Conservation (phyloP, 1,140 invertebrate genomes). For the Araneus ventricosus region DNA sequence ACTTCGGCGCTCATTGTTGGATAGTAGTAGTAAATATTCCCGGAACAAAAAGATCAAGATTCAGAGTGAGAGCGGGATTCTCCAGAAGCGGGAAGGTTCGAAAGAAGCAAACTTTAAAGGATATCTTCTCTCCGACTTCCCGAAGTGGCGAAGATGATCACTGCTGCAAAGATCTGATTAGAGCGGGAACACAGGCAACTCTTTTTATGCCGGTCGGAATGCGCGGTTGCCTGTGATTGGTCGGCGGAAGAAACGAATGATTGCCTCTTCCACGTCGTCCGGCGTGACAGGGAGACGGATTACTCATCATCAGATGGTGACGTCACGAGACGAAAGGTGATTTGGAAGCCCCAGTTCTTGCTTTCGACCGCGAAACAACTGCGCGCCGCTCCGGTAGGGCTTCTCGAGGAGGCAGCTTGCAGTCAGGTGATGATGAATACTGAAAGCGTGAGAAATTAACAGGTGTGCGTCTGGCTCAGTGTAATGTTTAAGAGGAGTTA, state of each 20-base stretch:
- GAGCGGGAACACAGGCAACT: not conserved
- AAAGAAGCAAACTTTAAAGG: conserved; percentile 62
- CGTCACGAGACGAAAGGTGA: conserved; percentile 28
- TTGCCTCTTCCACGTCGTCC: conserved; percentile 55
- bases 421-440: not conserved
- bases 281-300: conserved; percentile 7
- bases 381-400: not conserved
- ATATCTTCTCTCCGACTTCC: conserved; percentile 66
- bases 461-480: not conserved
- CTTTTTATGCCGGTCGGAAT: conserved; percentile 51
- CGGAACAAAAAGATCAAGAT: not conserved
- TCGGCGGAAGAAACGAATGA: conserved; percentile 27
- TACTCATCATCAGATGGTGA: conserved; percentile 31
- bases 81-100: conserved; percentile 53
- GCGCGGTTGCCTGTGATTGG: conserved; percentile 50
- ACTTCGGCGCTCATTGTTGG: conserved; percentile 35
- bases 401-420: not conserved
- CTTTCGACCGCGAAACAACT: conserved; percentile 10
- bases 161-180: conserved; percentile 67
- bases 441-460: not conserved
- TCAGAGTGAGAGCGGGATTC: not conserved
- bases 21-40: not conserved
- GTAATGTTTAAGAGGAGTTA: not conserved
- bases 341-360: conserved; percentile 29
- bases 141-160: not conserved